These are phyloP conservation scores for Actenoides lindsayi DNA, from an alignment of 2,113 vertebrate species.

Conservation along the genomic window DNA sequence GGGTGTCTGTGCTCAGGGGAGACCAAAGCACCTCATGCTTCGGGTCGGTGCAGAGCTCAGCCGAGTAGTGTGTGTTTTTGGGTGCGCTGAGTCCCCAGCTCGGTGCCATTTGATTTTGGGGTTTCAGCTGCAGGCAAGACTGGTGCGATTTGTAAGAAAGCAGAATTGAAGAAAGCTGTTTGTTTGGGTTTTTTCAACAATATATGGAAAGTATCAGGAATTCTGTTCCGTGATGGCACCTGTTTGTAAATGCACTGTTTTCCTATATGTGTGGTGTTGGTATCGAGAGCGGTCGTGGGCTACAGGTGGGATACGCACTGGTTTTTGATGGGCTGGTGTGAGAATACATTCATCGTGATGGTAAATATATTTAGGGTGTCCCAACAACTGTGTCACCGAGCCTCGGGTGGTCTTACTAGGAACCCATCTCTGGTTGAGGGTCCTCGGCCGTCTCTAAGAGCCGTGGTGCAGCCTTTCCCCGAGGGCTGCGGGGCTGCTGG, in stretches of 20 bases:
- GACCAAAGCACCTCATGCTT: not conserved
- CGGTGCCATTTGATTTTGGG: accelerated
- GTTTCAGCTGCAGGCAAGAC: not conserved
- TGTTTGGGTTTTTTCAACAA: not conserved
- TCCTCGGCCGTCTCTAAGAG: accelerated
- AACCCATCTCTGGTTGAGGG: accelerated
- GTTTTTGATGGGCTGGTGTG: not conserved
- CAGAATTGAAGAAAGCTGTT: not conserved
- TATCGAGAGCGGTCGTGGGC: not conserved
- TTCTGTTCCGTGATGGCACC: not conserved
- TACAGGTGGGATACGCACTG: accelerated
- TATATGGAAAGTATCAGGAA: not conserved
- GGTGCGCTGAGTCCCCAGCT: not conserved
- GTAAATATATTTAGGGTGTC: not conserved
- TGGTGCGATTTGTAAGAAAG: not conserved
- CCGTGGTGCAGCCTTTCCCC: accelerated
- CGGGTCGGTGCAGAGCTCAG: not conserved
- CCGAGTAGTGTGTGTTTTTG: accelerated
- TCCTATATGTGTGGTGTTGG: not conserved
- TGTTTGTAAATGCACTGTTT: not conserved
- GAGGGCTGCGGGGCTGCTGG: not conserved
- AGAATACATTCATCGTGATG: accelerated
- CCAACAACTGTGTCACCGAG: not conserved
- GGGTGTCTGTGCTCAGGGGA: not conserved
- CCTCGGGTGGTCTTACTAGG: not conserved